A percentile compares a stretch with the other conserved stretches of the same genome.
Conservation (phyloP, 53 echinoderm and acorn worm species). For the Actinopyga echinites region DNA sequence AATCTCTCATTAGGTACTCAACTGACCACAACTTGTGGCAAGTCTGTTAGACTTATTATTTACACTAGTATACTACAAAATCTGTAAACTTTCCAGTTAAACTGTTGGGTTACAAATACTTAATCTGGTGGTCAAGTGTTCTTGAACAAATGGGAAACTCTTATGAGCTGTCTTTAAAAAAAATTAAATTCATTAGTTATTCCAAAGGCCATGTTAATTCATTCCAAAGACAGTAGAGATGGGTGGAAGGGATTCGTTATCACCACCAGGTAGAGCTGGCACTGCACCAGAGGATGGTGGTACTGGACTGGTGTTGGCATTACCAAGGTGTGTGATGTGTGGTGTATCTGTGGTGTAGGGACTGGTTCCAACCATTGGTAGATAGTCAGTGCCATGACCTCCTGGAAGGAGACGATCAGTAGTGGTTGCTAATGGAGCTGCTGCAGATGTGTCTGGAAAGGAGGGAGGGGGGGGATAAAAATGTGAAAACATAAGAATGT, state of each 20-base stretch:
- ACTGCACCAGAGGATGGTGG: not conserved
- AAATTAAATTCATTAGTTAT: not conserved
- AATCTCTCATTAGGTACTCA: not conserved
- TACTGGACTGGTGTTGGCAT: slow-evolving; percentile 43
- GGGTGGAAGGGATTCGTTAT: slow-evolving; percentile 74
- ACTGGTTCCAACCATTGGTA: slow-evolving; percentile 44
- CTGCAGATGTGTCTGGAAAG: not conserved
- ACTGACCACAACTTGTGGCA: no score
- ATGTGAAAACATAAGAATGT: no score
- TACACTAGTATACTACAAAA: no score
- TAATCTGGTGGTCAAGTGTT: no score
- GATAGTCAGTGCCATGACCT: slow-evolving; percentile 37
- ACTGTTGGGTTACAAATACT: no score
- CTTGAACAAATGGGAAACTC: no score
- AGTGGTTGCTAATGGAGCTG: slow-evolving; percentile 26
- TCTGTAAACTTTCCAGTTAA: no score
- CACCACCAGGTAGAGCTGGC: slow-evolving; percentile 48
- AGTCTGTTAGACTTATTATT: no score
- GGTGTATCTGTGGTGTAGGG: slow-evolving; percentile 52
- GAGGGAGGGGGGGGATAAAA: not conserved
- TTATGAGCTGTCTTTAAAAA: no score
- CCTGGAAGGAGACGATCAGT: not conserved
- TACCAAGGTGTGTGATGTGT: slow-evolving; percentile 41
- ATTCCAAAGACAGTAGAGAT: slow-evolving; percentile 78
- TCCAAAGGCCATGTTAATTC: slow-evolving; percentile 1